phyloP scores from a whole-genome alignment of 2,888 invertebrate genomes.

The Hedya salicella region DNA sequence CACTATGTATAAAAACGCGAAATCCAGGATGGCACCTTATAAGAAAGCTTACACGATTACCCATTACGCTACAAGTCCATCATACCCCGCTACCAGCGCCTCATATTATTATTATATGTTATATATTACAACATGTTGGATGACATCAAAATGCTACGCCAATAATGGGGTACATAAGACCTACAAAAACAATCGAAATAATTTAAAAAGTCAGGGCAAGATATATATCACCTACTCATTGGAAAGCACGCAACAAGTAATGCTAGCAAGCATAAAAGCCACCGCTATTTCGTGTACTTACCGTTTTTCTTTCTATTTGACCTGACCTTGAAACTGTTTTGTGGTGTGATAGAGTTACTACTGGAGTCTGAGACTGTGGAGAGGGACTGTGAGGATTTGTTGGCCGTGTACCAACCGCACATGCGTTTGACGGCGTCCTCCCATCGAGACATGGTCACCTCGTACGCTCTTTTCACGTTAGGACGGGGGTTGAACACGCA shows the following conservation, averaged over 20 bases:
- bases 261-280: constrained; percentile 68
- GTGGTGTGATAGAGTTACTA: constrained; percentile 54
- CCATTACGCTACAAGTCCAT: constrained; percentile 22
- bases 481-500: constrained; percentile 85
- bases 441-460: constrained; percentile 78
- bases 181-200: constrained; percentile 46
- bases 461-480: constrained; percentile 66
- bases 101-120: too few species aligned
- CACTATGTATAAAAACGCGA: constrained; percentile 11
- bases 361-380: constrained; percentile 57
- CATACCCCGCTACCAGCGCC: too few species aligned
- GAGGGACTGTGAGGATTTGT: constrained; percentile 48
- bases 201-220: constrained; percentile 44
- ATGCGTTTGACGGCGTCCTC: constrained; percentile 84
- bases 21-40: constrained; percentile 7
- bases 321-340: constrained; percentile 60
- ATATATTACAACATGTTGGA: too few species aligned
- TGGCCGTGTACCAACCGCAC: constrained; percentile 82
- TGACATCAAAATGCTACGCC: too few species aligned
- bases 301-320: constrained; percentile 56
- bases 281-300: constrained; percentile 68
- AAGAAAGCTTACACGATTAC: constrained; percentile 18
- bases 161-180: neutral
- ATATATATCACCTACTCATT: constrained; percentile 67
- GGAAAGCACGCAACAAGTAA: constrained; percentile 59